Conservation (phyloP, 2,888 invertebrate species). For the Coleophora deauratella region DNA sequence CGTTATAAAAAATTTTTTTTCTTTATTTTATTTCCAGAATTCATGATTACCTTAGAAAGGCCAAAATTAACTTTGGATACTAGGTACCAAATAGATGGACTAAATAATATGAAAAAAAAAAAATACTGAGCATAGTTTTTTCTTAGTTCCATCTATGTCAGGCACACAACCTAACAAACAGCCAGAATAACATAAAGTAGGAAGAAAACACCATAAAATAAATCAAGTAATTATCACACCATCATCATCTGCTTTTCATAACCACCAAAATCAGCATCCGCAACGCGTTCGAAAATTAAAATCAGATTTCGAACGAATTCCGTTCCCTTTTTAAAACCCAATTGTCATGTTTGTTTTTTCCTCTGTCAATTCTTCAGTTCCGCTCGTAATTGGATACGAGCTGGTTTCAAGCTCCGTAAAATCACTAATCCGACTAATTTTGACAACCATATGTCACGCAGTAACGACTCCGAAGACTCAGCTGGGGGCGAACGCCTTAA, state of each 20-base stretch:
- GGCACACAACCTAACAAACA: too few relatives aligned
- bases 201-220: not conserved
- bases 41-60: too few relatives aligned
- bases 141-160: too few relatives aligned
- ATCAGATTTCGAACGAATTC: constrained; percentile 31
- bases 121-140: too few relatives aligned
- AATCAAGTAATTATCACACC: not conserved
- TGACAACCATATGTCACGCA: constrained; percentile 71
- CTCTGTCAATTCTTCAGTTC: constrained; percentile 49
- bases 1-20: too few relatives aligned
- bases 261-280: constrained; percentile 24
- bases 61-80: too few relatives aligned
- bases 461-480: constrained; percentile 43
- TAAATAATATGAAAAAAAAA: too few relatives aligned
- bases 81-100: too few relatives aligned
- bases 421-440: constrained; percentile 73
- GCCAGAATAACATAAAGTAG: too few relatives aligned
- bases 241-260: constrained; percentile 31
- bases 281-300: constrained; percentile 34
- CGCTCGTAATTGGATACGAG: constrained; percentile 65
- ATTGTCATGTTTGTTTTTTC: constrained; percentile 58
- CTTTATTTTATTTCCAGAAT: too few relatives aligned
- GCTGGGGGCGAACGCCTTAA: constrained; percentile 29
- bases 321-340: constrained; percentile 46
- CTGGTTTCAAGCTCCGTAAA: constrained; percentile 56